Conservation (phyloP, 2,113 vertebrate genomes). For the Colaptes auratus region DNA sequence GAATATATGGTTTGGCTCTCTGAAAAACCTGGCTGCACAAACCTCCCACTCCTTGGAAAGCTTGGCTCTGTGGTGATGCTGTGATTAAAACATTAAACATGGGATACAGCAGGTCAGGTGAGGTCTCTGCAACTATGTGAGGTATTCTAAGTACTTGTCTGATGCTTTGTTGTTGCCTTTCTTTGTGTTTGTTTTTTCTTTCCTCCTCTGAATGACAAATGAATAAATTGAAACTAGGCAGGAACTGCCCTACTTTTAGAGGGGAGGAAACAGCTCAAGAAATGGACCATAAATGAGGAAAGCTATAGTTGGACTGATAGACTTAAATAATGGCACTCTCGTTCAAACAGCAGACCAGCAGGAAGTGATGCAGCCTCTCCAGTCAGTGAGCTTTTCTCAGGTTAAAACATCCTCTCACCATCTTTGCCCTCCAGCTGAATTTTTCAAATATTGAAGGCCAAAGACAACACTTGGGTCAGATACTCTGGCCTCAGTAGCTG, state of each 20-base stretch:
- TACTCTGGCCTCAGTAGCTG: not conserved
- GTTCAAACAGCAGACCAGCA: not conserved
- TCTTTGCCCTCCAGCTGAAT: not conserved
- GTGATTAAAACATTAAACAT: conserved; percentile 48
- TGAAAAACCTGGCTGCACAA: conserved; percentile 33
- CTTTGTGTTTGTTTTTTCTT: conserved; percentile 37
- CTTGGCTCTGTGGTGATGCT: not conserved
- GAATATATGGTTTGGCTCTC: not conserved
- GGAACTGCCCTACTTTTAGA: not conserved
- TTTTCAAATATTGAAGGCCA: not conserved
- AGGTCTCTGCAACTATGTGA: conserved; percentile 18
- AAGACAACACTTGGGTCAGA: not conserved
- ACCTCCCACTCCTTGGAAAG: conserved; percentile 39
- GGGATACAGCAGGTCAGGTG: conserved; percentile 43
- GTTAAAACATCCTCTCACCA: not conserved
- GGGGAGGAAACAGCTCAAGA: not conserved
- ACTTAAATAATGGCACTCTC: not conserved
- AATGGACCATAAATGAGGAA: not conserved
- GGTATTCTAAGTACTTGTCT: conserved; percentile 23
- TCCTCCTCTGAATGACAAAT: conserved; percentile 25
- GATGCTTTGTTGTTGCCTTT: conserved; percentile 7
- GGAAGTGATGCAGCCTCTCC: not conserved
- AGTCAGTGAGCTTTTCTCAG: not conserved
- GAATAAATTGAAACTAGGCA: not conserved
- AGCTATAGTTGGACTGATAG: not conserved